A percentile compares a stretch with the other conserved stretches of the same genome.
Evolutionary conservation across 2,113 vertebrate species (phyloP).

Genomic region (Pluvianellus socialis): DNA sequence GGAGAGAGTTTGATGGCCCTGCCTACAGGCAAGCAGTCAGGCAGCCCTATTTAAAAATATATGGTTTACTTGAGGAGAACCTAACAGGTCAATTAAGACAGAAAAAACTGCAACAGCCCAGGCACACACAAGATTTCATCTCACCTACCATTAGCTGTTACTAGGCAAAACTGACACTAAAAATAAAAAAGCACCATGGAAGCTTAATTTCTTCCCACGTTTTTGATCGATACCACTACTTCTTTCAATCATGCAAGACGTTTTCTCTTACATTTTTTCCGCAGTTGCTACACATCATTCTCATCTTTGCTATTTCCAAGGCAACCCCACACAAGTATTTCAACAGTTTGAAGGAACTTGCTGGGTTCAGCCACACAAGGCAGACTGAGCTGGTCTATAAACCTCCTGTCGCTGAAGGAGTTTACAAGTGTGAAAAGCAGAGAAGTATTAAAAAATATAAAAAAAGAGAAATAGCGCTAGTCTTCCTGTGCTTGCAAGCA

Average conservation of each 20-base stretch:
- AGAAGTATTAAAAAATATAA: not conserved
- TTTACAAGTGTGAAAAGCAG: not conserved
- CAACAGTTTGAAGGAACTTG: not conserved
- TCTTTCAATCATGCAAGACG: not conserved
- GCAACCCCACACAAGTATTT: not conserved
- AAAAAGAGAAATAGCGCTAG: not conserved
- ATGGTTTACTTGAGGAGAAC: not conserved
- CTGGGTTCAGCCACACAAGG: not conserved
- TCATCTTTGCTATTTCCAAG: conserved; percentile 20
- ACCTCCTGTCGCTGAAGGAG: not conserved
- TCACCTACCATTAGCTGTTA: not conserved
- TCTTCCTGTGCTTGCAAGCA: not conserved
- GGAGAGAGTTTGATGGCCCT: not conserved
- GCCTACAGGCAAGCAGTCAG: not conserved
- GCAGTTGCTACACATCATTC: not conserved
- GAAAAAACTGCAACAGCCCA: not conserved
- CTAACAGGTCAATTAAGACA: not conserved
- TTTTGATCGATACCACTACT: not conserved
- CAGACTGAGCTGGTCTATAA: not conserved
- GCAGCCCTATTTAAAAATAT: not conserved
- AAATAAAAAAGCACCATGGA: not conserved
- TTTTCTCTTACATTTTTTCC: not conserved
- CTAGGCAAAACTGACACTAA: not conserved
- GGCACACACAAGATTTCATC: not conserved
- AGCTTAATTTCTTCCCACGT: not conserved